Evolutionary conservation across 2,113 vertebrate species (phyloP).

Genomic region (Sinocyclocheilus anshuiensis): DNA sequence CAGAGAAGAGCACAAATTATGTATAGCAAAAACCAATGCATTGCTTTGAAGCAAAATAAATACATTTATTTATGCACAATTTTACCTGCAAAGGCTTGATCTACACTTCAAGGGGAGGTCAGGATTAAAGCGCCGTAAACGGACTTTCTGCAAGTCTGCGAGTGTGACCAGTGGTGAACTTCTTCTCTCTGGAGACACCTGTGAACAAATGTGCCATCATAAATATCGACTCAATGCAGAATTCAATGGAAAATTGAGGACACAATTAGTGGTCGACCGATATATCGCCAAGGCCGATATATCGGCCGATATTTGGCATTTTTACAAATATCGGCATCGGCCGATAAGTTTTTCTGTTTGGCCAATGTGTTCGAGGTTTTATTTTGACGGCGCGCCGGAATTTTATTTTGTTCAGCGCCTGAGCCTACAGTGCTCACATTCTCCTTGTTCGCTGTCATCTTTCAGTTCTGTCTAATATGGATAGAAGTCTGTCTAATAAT

Average conservation of each 20-base stretch:
- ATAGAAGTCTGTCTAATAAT: too few relatives aligned
- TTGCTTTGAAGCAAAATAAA: neutral
- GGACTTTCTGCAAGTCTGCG: conserved; percentile 77
- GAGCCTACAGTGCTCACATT: too few relatives aligned
- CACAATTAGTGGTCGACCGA: neutral
- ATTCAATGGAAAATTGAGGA: conserved; percentile 40
- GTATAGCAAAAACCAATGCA: neutral
- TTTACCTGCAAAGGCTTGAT: conserved; percentile 44
- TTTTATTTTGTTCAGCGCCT: too few relatives aligned
- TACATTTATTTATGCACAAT: neutral
- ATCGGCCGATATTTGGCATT: too few relatives aligned
- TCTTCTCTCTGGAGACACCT: conserved; percentile 60
- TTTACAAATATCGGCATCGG: too few relatives aligned
- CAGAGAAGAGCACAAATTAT: neutral
- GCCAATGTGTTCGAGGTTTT: too few relatives aligned
- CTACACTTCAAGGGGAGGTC: conserved; percentile 57
- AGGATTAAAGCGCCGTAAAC: conserved; percentile 70
- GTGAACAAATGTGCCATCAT: conserved; percentile 28
- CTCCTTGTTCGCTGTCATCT: too few relatives aligned
- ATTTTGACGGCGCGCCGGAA: too few relatives aligned
- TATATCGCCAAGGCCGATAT: too few relatives aligned
- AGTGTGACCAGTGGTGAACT: conserved; percentile 74
- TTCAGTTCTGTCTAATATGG: too few relatives aligned
- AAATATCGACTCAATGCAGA: neutral
- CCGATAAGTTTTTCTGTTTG: too few relatives aligned